Evolutionary conservation across 2,113 vertebrate species (phyloP).

Genomic region (Semnopithecus entellus): DNA sequence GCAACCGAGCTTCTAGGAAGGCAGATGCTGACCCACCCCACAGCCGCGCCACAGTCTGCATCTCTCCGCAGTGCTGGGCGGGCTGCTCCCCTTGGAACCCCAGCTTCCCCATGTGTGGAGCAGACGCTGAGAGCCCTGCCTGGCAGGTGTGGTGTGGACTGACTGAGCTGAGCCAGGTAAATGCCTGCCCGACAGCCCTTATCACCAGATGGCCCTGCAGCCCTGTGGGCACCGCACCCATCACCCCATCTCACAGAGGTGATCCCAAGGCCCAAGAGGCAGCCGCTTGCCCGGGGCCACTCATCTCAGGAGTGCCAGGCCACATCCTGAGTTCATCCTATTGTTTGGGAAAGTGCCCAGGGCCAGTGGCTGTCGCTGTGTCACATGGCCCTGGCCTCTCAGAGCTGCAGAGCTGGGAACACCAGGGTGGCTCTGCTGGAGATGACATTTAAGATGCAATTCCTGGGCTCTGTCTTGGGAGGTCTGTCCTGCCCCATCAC

Average conservation of each 20-base stretch:
- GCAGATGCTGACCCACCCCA: background rate
- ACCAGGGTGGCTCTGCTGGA: background rate
- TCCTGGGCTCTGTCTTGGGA: background rate
- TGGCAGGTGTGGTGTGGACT: background rate
- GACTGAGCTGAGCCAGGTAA: background rate
- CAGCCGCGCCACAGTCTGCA: background rate
- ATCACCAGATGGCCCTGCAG: background rate
- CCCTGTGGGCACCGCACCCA: background rate
- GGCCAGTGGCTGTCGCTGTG: background rate
- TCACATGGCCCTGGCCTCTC: background rate
- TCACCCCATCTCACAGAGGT: background rate
- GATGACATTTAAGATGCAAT: background rate
- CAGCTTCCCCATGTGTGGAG: background rate
- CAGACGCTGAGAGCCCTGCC: background rate
- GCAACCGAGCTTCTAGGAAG: background rate
- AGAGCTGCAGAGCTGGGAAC: background rate
- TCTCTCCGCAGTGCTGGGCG: background rate
- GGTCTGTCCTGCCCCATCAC: background rate
- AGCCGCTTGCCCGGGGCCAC: background rate
- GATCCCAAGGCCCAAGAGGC: background rate
- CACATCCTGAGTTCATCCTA: background rate
- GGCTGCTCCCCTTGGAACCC: background rate
- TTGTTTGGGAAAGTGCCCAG: background rate
- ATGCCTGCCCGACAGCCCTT: fast-evolving
- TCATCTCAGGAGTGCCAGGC: background rate